These are phyloP conservation scores for Lycia hirtaria DNA, from an alignment of 2,888 invertebrate species.

Conservation along the genomic window DNA sequence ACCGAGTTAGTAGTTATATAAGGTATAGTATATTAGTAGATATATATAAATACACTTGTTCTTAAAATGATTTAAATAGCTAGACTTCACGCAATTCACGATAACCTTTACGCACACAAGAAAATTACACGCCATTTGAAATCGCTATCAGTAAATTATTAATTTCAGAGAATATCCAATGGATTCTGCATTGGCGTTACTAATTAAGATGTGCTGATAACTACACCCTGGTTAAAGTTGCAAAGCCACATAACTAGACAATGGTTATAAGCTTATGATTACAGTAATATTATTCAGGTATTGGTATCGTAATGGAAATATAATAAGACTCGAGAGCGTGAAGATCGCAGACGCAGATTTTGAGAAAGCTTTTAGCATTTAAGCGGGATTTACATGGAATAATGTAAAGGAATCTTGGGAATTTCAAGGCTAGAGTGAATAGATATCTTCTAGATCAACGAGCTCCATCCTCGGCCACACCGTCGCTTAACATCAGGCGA, in stretches of 20 bases:
- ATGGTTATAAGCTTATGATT: conserved; percentile 38
- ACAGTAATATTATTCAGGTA: conserved; percentile 75
- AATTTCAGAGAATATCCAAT: conserved; percentile 14
- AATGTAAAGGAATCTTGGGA: conserved; percentile 34
- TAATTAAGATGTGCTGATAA: conserved; percentile 67
- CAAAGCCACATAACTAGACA: conserved; percentile 23
- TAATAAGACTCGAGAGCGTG: conserved; percentile 80
- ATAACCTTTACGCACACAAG: neutral
- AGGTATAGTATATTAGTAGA: too few species aligned
- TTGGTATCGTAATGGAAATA: conserved; percentile 81
- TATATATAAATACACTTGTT: too few species aligned
- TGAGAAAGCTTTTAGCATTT: conserved; percentile 79
- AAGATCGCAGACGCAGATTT: conserved; percentile 81
- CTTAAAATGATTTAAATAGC: too few species aligned
- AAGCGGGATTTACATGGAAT: conserved; percentile 57
- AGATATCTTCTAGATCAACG: too few species aligned
- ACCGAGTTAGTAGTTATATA: too few species aligned
- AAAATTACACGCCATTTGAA: conserved; percentile 13
- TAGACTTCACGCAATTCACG: neutral
- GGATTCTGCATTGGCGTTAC: conserved; percentile 41
- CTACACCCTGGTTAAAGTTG: conserved; percentile 33
- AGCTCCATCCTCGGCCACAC: too few species aligned
- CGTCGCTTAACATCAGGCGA: too few species aligned
- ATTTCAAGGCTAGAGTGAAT: too few species aligned
- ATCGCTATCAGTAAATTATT: conserved; percentile 10